Evolutionary conservation across 1,140 invertebrate species (phyloP).

Genomic region (Limonius californicus): DNA sequence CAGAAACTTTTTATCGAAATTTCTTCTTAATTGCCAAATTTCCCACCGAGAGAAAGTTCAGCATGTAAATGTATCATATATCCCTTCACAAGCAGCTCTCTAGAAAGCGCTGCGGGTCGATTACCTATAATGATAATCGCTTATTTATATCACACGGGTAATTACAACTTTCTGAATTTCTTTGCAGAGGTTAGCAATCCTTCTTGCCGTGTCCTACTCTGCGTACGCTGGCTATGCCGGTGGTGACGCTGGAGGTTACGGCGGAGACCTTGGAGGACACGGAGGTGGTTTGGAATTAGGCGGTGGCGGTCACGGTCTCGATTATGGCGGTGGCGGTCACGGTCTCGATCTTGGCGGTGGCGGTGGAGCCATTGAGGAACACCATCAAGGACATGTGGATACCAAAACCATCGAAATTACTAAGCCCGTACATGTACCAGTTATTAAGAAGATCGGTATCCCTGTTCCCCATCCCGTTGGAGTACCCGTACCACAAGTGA

Average conservation of each 20-base stretch:
- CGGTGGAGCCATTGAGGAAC: constrained; percentile 25
- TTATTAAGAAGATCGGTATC: constrained; percentile 71
- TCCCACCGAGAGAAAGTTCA: no score
- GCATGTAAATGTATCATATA: no score
- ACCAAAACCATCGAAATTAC: constrained; percentile 60
- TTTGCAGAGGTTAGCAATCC: constrained; percentile 30
- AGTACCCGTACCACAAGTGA: constrained; percentile 67
- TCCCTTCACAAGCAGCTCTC: no score
- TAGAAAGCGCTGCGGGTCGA: neutral
- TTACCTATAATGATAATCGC: neutral
- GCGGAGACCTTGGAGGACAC: constrained; percentile 27
- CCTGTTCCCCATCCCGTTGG: constrained; percentile 71
- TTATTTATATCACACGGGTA: no score
- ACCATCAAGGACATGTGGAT: constrained; percentile 41
- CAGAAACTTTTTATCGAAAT: no score
- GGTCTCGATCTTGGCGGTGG: constrained; percentile 37
- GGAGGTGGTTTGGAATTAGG: constrained; percentile 30
- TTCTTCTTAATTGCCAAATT: no score
- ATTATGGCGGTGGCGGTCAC: constrained; percentile 18
- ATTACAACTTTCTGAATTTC: no score
- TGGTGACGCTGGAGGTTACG: constrained; percentile 23
- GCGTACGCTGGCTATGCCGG: constrained; percentile 27
- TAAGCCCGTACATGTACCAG: constrained; percentile 66
- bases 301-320: constrained; percentile 20
- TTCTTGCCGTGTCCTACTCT: constrained; percentile 33